Base-by-base conservation (phyloP, 2,113 vertebrate species). In the Apaloderma vittatum region DNA sequence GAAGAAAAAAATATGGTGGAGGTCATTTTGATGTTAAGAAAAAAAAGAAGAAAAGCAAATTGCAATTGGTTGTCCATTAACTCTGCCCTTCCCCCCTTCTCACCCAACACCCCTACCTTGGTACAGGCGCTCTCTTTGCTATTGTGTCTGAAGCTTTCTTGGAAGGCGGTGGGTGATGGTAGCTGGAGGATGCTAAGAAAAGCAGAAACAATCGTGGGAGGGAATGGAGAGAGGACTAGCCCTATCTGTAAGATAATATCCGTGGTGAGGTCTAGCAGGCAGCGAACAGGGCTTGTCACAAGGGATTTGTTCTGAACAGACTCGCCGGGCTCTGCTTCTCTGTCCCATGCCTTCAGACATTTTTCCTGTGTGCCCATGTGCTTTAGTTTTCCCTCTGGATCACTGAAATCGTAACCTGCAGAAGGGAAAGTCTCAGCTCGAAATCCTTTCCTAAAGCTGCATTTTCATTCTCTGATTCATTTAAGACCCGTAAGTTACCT, bases 1-100 rank as follows among this genome's bases (percentile, higher is more conserved):
- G 86, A 72, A 48, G 49, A 97, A 62, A 74, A 90, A 97, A 98
- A 98, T 57, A 98, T 90, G 96, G 93, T 97, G 97, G 97, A 97
- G 97, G 96, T 96, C 73, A 57, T 97, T 93, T 95, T 76, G 92
- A 66, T 90, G 55, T 40, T 8, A 73, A 81, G 75, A 84, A 57
- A 43, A 58, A 6, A 72, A 70, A 46, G 3, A 93, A 89, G 29
- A 63, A 78, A 88, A 86, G 46, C 76, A 61, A 74, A 95, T 37
- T 70, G 40, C 55, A 81, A 45, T 49, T 37, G 79, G 13, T 43
- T 81, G 59, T 24, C 36, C 59, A 6, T 76, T 26, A 78, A 12
- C 21, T 59, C 55, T 87, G 76, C 57, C 58, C 17, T 82, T 74
- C 58, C 62, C 12, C 16, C 1, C 21, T 80, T 4, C 14, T 6